A percentile compares a stretch with the other conserved stretches of the same genome.
phyloP scores from a whole-genome alignment of 2,797 vertebrate genomes.

The Ceryle rudis region DNA sequence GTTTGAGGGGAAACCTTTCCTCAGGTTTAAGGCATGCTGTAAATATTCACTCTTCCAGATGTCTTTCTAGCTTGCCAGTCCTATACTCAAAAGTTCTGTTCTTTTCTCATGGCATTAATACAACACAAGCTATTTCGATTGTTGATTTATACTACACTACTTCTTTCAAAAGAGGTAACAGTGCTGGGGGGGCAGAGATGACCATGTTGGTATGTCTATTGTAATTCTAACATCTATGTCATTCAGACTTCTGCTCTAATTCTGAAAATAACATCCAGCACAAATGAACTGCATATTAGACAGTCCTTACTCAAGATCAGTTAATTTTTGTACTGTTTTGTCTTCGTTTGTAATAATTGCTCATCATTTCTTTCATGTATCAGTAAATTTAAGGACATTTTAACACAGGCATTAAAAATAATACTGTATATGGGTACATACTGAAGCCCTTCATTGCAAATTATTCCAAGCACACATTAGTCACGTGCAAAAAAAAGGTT shows the following conservation, averaged over 20 bases:
- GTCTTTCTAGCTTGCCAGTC: not conserved
- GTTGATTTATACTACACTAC: not conserved
- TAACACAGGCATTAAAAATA: not conserved
- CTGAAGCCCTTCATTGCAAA: not conserved
- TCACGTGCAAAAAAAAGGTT: not conserved
- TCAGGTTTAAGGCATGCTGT: not conserved
- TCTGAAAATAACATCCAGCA: not conserved
- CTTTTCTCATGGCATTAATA: not conserved
- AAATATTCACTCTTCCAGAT: not conserved
- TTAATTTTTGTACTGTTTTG: not conserved
- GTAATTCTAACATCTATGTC: not conserved
- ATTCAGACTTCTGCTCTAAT: not conserved
- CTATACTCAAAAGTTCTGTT: not conserved
- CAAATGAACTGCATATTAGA: not conserved
- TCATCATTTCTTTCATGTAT: not conserved
- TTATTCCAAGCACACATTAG: not conserved
- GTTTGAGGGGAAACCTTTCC: not conserved
- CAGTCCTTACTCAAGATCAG: not conserved
- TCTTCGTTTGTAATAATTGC: not conserved
- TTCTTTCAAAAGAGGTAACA: not conserved
- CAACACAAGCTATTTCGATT: not conserved
- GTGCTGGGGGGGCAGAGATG: rapidly evolving
- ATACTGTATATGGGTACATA: not conserved
- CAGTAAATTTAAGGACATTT: not conserved
- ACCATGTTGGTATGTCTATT: not conserved